Conservation (phyloP, 2,113 vertebrate species). For the Pelecanoides urinatrix region DNA sequence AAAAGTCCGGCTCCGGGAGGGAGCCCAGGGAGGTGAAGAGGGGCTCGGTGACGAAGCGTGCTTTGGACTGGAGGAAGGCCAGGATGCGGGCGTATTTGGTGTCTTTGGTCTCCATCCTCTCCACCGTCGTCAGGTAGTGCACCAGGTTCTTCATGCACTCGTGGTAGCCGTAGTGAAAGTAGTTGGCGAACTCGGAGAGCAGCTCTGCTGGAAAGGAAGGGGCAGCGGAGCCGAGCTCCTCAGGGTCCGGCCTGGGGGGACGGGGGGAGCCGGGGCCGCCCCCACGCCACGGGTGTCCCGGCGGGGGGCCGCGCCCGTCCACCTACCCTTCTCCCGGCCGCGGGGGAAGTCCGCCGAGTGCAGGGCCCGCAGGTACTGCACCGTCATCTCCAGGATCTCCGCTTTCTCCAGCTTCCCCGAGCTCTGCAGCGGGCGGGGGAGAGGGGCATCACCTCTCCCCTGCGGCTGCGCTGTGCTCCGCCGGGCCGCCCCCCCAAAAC, state of each 20-base stretch:
- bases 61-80: slow-evolving; percentile 94
- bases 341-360: slow-evolving; percentile 93
- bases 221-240: background rate
- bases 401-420: slow-evolving; percentile 97
- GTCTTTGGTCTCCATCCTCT: slow-evolving; percentile 95
- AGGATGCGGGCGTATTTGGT: slow-evolving; percentile 95
- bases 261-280: background rate
- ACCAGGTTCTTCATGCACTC: slow-evolving; percentile 99
- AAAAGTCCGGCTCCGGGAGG: slow-evolving; percentile 83
- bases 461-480: background rate
- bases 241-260: background rate
- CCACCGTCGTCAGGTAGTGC: slow-evolving; percentile 96
- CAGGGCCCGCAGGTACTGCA: slow-evolving; percentile 92
- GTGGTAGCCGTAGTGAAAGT: slow-evolving; percentile 97
- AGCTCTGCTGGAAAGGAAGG: slow-evolving; percentile 79
- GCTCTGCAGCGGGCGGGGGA: slow-evolving; percentile 73
- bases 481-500: background rate
- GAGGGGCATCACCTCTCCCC: background rate
- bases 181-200: slow-evolving; percentile 96
- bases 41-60: slow-evolving; percentile 84
- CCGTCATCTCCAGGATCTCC: slow-evolving; percentile 98
- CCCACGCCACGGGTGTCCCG: background rate
- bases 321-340: slow-evolving; percentile 92
- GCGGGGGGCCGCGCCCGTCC: background rate
- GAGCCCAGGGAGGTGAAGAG: slow-evolving; percentile 78